Evolutionary conservation across 2,113 vertebrate species (phyloP).

Genomic region (Ictidomys tridecemlineatus): DNA sequence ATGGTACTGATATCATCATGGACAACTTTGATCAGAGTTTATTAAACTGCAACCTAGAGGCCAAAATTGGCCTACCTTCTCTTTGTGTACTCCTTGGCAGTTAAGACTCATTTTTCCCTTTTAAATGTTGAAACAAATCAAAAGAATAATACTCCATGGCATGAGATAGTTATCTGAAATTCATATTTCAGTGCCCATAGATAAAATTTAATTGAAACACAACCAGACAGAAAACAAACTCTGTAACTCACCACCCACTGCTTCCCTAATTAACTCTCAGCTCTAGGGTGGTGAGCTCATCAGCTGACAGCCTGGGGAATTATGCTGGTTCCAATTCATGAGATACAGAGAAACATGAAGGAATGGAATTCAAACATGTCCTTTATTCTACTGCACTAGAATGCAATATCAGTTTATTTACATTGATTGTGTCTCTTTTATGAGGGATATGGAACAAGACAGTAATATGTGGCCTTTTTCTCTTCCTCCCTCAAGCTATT

Average conservation of each 20-base stretch:
- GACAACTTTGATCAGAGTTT: background rate
- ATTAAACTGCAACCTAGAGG: background rate
- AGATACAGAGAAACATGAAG: background rate
- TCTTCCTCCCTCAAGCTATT: background rate
- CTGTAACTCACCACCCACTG: background rate
- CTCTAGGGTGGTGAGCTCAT: background rate
- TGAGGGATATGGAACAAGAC: background rate
- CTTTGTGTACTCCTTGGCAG: background rate
- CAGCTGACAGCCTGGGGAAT: background rate
- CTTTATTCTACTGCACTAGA: background rate
- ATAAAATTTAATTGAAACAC: slow-evolving; percentile 8
- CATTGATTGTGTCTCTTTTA: background rate
- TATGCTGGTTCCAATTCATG: background rate
- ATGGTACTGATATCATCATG: background rate
- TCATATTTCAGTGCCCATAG: slow-evolving; percentile 7
- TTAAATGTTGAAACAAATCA: no score
- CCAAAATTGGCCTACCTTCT: background rate
- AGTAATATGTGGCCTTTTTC: background rate
- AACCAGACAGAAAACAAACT: background rate
- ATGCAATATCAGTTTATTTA: background rate
- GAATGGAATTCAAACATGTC: background rate
- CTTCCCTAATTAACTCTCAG: background rate
- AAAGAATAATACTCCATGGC: slow-evolving; percentile 21
- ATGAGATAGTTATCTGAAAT: background rate
- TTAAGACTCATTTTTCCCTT: background rate